Percentiles rank a stretch among this genome's conserved stretches.
Evolutionary conservation across 2,113 vertebrate genomes (phyloP).

Genomic region (Nycticebus coucang): DNA sequence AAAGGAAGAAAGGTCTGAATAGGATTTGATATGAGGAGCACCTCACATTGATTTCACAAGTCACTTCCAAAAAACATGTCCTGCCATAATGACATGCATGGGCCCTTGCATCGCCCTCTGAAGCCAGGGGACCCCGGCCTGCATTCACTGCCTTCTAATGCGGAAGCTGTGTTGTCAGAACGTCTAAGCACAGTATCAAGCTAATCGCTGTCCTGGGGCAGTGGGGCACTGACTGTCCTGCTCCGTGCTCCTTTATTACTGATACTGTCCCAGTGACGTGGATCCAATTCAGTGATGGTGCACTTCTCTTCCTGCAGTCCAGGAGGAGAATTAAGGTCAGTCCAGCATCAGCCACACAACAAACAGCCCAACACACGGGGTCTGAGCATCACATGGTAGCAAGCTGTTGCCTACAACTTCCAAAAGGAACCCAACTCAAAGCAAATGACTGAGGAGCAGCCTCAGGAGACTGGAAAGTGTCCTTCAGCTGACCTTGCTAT

Average conservation of each 20-base stretch:
- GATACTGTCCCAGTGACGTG: not conserved
- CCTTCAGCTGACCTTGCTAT: not conserved
- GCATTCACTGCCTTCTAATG: not conserved
- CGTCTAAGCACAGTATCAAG: not conserved
- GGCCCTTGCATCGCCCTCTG: not conserved
- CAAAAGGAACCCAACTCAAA: not conserved
- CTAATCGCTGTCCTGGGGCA: not conserved
- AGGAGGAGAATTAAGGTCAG: not conserved
- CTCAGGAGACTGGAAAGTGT: not conserved
- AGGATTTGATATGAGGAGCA: slow-evolving; percentile 8
- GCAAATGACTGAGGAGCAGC: not conserved
- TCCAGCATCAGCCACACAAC: not conserved
- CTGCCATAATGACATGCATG: not conserved
- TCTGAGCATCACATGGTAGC: not conserved
- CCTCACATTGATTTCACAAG: slow-evolving; percentile 10
- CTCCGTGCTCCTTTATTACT: not conserved
- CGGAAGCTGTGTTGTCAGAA: not conserved
- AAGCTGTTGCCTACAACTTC: not conserved
- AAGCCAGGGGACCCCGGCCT: not conserved
- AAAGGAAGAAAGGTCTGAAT: slow-evolving; percentile 41
- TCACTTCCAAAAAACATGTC: not conserved
- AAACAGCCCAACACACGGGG: not conserved
- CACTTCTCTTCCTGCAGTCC: not conserved
- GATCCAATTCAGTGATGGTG: not conserved
- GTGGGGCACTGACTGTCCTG: not conserved